These are phyloP conservation scores for Heliconius aoede DNA, from an alignment of 2,888 invertebrate species.

Conservation along the genomic window DNA sequence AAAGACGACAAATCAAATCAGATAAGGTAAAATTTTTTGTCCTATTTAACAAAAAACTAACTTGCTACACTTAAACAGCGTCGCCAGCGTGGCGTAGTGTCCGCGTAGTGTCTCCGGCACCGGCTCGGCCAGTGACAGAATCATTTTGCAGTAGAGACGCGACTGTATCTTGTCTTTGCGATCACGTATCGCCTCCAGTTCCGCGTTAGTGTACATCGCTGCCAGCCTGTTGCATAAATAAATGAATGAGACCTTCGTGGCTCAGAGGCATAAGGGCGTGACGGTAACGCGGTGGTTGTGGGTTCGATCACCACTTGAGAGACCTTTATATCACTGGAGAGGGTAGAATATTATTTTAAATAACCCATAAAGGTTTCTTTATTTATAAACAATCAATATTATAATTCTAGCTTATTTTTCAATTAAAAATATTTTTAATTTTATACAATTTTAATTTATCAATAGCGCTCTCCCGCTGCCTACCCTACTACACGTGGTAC, in stretches of 20 bases:
- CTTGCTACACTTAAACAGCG: constrained; percentile 89
- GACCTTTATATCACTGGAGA: too few relatives aligned
- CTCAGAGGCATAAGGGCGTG: too few relatives aligned
- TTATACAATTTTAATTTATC: too few relatives aligned
- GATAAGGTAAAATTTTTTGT: not conserved
- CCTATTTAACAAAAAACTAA: constrained; percentile 45
- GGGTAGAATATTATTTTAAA: not conserved
- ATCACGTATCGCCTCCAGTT: constrained; percentile 92
- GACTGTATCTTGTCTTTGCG: constrained; percentile 95
- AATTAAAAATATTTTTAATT: too few relatives aligned
- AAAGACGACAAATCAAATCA: not conserved
- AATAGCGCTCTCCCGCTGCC: too few relatives aligned
- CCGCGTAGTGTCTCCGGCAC: constrained; percentile 90
- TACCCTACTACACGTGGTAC: too few relatives aligned
- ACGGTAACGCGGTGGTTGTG: too few relatives aligned
- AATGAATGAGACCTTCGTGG: too few relatives aligned
- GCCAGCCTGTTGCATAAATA: constrained; percentile 84
- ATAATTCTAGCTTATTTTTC: too few relatives aligned
- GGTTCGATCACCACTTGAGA: too few relatives aligned
- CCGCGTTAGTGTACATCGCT: constrained; percentile 93
- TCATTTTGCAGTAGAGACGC: constrained; percentile 91
- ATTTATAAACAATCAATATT: too few relatives aligned
- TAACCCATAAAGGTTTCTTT: not conserved
- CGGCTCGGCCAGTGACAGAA: constrained; percentile 89
- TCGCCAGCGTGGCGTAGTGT: constrained; percentile 91